Evolutionary conservation across 2,888 invertebrate species (phyloP), one percentile per base, ranked within the genome.

Genomic region (Xestobium rufovillosum): DNA sequence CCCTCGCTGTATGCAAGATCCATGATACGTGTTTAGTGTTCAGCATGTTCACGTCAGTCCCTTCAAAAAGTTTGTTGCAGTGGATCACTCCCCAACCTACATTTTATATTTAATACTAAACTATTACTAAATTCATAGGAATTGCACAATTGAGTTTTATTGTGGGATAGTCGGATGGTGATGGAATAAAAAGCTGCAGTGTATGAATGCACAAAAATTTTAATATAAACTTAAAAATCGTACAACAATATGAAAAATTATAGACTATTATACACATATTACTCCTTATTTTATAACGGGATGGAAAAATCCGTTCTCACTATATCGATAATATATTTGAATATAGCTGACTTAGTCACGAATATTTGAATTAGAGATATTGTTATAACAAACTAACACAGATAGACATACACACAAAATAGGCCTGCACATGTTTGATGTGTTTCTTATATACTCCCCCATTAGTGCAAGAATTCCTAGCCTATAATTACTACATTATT

Each of bases 241-340:
- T 81, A 81, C 80, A 81, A 80, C 80, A 81, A 80, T 81, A 80
- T 81, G 80, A 80, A 81, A 82, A 81, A 81, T 81, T 82, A 81
- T 80, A 81, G 76, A 78, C 79, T 80, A 80, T 80, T 69, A 69
- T 72, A 70, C 70, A 70, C 67, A 66, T 66, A 68, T 65, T 57
- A 56, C 54, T 56, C 56, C 55, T 62, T 72, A 69, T 73, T 73
- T 72, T 72, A 65, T 61, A 76, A 76, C 75, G 76, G 70, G 73
- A 68, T 74, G 74, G 76, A 76, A 76, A 73, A 69, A 66, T 72
- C 76, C 76, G 73, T 73, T 72, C 71, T 75, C 71, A 72, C 75
- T 76, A 76, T 72, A 69, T 68, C 72, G 45, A 56, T 53, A 52
- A 51, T 53, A 52, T 49, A 33, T 43, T 31, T 29, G 32, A 45